Evolutionary conservation across 2,113 vertebrate species (phyloP).

Genomic region (Salvelinus sp.): DNA sequence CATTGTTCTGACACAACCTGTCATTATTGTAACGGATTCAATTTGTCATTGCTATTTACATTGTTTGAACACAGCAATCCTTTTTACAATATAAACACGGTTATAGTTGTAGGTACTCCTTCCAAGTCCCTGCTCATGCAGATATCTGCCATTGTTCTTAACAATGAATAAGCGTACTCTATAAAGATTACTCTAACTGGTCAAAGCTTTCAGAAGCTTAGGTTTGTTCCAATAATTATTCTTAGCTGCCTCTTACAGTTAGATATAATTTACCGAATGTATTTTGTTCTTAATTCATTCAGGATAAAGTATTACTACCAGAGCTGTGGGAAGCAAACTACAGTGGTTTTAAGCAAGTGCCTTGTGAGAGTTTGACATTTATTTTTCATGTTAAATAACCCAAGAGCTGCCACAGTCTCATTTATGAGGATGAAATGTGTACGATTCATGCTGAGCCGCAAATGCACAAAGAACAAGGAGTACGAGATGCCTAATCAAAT

Average conservation of each 20-base stretch:
- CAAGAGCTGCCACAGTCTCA: not conserved
- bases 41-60: not conserved
- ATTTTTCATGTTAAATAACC: not conserved
- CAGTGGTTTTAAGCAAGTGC: conserved; percentile 10
- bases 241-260: not conserved
- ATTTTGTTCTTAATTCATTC: conserved; percentile 11
- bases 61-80: not conserved
- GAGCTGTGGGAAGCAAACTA: conserved; percentile 15
- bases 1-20: not conserved
- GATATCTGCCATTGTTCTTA: no score
- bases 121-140: no score
- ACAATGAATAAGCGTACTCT: not conserved
- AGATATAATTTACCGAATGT: not conserved
- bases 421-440: not conserved
- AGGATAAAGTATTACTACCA: conserved; percentile 34
- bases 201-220: not conserved
- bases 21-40: not conserved
- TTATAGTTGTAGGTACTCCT: no score
- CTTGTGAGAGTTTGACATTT: conserved; percentile 1
- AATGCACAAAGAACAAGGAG: not conserved
- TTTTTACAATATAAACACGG: not conserved
- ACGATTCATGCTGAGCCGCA: not conserved
- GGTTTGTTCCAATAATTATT: conserved; percentile 2
- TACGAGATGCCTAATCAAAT: not conserved
- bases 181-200: not conserved